Evolutionary conservation across 1,140 invertebrate genomes (phyloP).

Genomic region (Drosophila insularis): DNA sequence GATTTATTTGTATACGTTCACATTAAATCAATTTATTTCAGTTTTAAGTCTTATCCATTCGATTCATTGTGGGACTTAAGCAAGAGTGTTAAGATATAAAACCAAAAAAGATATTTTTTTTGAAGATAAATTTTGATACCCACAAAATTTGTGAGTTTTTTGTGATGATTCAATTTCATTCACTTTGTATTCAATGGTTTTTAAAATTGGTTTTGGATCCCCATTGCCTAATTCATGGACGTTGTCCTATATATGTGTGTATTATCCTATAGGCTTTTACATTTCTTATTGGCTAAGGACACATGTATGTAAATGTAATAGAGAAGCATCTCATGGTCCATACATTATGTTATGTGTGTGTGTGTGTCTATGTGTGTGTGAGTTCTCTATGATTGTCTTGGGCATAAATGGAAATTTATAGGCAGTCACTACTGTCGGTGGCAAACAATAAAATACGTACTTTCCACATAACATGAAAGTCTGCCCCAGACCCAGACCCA

Average conservation of each 20-base stretch:
- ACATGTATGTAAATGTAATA: neutral
- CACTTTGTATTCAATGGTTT: neutral
- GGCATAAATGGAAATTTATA: slow-evolving; percentile 79
- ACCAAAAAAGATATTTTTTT: no score
- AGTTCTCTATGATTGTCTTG: slow-evolving; percentile 70
- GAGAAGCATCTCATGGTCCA: neutral
- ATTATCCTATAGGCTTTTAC: neutral
- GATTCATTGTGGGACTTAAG: no score
- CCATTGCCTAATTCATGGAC: no score
- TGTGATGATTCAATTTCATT: no score
- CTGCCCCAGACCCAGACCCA: slow-evolving; percentile 13
- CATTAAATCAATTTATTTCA: no score
- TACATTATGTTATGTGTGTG: neutral
- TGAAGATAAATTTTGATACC: no score
- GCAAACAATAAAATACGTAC: slow-evolving; percentile 17
- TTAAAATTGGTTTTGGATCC: no score
- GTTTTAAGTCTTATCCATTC: no score
- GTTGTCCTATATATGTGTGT: no score
- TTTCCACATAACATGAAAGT: neutral
- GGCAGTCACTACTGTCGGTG: slow-evolving; percentile 40
- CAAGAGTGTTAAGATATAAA: no score
- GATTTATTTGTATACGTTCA: no score
- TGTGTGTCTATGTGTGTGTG: slow-evolving; percentile 17
- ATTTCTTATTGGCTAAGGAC: neutral
- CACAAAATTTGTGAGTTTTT: no score